Conservation (phyloP, 2,888 invertebrate species). For the Ferdinandea cuprea region DNA sequence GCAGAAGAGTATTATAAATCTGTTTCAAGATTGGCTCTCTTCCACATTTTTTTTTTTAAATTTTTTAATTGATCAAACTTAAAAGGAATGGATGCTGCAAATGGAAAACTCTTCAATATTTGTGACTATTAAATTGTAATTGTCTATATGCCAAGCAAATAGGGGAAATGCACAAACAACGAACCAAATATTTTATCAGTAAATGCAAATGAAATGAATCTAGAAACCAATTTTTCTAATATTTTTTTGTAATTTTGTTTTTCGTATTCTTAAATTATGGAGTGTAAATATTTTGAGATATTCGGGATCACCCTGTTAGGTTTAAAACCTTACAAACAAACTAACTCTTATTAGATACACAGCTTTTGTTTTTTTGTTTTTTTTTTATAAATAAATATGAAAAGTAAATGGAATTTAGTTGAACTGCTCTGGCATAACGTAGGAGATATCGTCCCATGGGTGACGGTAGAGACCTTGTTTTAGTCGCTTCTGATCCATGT, state of each 20-base stretch:
- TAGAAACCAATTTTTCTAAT: constrained; percentile 52
- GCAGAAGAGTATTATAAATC: constrained; percentile 16
- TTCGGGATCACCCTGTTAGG: constrained; percentile 48
- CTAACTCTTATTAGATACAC: constrained; percentile 67
- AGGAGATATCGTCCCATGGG: constrained; percentile 98
- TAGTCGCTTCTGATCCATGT: constrained; percentile 98
- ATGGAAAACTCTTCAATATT: too few species aligned
- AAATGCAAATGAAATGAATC: constrained; percentile 67
- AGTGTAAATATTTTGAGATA: constrained; percentile 68
- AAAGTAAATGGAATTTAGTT: constrained; percentile 77
- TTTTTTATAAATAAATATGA: constrained; percentile 65
- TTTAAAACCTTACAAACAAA: constrained; percentile 47
- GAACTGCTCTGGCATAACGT: constrained; percentile 83
- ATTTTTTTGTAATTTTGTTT: constrained; percentile 25
- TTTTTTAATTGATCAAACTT: too few species aligned
- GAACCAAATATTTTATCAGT: constrained; percentile 22
- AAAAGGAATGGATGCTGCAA: too few species aligned
- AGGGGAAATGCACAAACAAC: constrained; percentile 7
- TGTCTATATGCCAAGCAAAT: neutral
- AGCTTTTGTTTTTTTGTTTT: constrained; percentile 46
- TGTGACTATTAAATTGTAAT: constrained; percentile 1
- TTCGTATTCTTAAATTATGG: constrained; percentile 66
- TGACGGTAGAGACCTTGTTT: constrained; percentile 99
- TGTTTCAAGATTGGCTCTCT: constrained; percentile 10
- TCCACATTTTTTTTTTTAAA: neutral